These are phyloP conservation scores for Drosophila nigricruria DNA, from an alignment of 2,888 invertebrate genomes.

Conservation along the genomic window DNA sequence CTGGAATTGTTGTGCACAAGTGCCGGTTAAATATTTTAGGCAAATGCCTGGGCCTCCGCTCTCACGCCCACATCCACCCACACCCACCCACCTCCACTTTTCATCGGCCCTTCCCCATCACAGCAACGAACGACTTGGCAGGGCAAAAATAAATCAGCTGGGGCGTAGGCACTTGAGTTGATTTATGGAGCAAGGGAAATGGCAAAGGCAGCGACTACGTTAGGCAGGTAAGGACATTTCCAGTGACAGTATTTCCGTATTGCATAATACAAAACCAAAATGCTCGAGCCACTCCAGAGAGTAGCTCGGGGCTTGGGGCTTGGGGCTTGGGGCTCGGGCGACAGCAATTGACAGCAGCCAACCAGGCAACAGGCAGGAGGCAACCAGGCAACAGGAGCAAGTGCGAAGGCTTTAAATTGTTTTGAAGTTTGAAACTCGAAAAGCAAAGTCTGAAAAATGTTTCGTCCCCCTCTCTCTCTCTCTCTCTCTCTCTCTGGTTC, in stretches of 20 bases:
- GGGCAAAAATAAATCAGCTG: constrained; percentile 76
- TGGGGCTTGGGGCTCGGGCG: constrained; percentile 19
- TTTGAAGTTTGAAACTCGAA: constrained; percentile 53
- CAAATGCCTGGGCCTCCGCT: constrained; percentile 57
- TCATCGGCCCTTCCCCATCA: background rate
- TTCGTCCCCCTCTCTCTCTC: background rate
- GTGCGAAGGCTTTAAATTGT: constrained; percentile 29
- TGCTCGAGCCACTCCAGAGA: constrained; percentile 54
- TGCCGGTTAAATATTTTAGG: constrained; percentile 80
- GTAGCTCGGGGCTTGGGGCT: constrained; percentile 9
- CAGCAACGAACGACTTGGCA: constrained; percentile 52
- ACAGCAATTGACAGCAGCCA: constrained; percentile 58
- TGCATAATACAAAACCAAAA: constrained; percentile 67
- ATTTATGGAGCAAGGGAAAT: constrained; percentile 68
- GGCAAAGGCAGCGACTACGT: constrained; percentile 45
- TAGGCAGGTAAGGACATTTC: constrained; percentile 64
- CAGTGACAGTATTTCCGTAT: constrained; percentile 58
- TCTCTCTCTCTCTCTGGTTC: no score
- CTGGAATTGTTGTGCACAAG: constrained; percentile 77
- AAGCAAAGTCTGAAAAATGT: constrained; percentile 26
- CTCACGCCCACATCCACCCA: no score
- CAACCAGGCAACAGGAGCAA: constrained; percentile 4
- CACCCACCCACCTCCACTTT: background rate
- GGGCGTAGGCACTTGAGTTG: constrained; percentile 81
- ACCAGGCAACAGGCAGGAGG: constrained; percentile 29